phyloP scores from a whole-genome alignment of 2,797 vertebrate species.

The Trachurus trachurus region DNA sequence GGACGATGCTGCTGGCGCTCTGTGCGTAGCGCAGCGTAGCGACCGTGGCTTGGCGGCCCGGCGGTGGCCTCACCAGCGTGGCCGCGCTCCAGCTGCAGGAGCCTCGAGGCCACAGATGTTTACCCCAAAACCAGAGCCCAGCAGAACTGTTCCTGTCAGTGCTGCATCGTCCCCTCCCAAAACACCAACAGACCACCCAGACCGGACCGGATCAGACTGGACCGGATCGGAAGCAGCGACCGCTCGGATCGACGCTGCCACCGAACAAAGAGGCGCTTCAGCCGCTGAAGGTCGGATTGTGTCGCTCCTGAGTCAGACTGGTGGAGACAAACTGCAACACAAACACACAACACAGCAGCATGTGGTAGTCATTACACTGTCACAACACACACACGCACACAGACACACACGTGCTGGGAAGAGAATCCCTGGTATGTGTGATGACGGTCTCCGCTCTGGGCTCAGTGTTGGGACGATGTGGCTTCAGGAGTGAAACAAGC shows the following conservation, averaged over 20 bases:
- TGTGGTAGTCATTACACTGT: constrained; percentile 54
- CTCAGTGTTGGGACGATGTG: constrained; percentile 11
- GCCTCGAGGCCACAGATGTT: constrained; percentile 42
- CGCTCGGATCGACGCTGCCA: no score
- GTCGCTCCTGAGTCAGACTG: constrained; percentile 44
- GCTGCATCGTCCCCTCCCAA: no score
- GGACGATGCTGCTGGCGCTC: not conserved
- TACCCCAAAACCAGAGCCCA: constrained; percentile 39
- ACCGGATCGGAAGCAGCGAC: no score
- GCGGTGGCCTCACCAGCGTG: not conserved
- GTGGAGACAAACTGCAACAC: constrained; percentile 34
- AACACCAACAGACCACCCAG: constrained; percentile 46
- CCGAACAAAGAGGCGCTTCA: constrained; percentile 12
- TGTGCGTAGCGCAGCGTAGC: not conserved
- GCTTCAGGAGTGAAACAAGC: no score
- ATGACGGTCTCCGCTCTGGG: not conserved
- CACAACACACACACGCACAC: constrained; percentile 19
- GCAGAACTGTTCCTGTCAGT: constrained; percentile 45
- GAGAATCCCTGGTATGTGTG: constrained; percentile 44
- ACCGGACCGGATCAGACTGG: not conserved
- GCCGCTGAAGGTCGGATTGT: constrained; percentile 13
- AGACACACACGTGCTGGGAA: constrained; percentile 12
- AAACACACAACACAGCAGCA: constrained; percentile 51
- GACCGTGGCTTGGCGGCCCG: not conserved
- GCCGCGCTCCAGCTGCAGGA: constrained; percentile 21